Evolutionary conservation across 2,113 vertebrate species (phyloP).

Genomic region (Thamnophis sirtalis): DNA sequence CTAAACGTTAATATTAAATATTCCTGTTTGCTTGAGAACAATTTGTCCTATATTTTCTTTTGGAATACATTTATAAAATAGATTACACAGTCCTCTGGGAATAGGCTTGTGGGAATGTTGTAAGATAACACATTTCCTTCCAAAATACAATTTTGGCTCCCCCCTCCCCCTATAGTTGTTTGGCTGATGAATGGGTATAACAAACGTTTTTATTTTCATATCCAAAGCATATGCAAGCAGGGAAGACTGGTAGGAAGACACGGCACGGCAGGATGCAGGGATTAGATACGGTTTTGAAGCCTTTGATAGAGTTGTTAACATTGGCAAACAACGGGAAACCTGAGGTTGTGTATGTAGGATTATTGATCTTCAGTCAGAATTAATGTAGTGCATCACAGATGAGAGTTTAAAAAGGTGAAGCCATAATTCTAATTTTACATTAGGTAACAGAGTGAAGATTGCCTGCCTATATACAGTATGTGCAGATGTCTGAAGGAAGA

Average conservation of each 20-base stretch:
- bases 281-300: not conserved
- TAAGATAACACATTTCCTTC: not conserved
- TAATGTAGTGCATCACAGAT: not conserved
- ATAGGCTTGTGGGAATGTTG: not conserved
- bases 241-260: not conserved
- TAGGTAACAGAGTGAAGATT: not conserved
- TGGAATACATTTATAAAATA: not conserved
- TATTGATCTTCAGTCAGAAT: conserved; percentile 11
- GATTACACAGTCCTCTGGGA: not conserved
- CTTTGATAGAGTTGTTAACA: not conserved
- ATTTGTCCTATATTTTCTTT: not conserved
- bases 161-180: too few species aligned
- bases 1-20: not conserved
- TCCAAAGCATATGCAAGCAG: not conserved
- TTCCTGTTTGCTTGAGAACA: not conserved
- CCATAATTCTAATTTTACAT: not conserved
- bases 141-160: not conserved
- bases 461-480: too few species aligned
- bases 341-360: conserved; percentile 1
- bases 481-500: not conserved
- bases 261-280: not conserved
- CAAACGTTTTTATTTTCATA: not conserved
- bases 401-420: not conserved
- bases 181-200: not conserved
- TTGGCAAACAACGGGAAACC: not conserved